These are phyloP conservation scores for Nasonia vitripennis DNA, from an alignment of 1,140 invertebrate genomes.

Conservation along the genomic window DNA sequence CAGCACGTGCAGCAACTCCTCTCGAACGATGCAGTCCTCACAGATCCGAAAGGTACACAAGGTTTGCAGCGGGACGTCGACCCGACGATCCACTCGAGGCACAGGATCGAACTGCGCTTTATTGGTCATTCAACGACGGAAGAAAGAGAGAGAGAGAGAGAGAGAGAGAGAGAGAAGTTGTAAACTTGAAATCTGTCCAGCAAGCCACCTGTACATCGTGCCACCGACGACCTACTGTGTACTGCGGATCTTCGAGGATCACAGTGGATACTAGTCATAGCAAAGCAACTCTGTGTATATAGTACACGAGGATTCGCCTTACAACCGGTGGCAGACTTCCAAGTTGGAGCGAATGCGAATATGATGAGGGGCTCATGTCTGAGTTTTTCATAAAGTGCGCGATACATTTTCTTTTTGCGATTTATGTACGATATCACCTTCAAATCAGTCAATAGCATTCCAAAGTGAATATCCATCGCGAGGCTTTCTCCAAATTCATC, in stretches of 20 bases:
- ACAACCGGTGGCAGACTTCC: constrained; percentile 11
- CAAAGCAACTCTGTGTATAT: background rate
- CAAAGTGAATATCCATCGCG: too few species aligned
- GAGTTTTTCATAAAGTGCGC: background rate
- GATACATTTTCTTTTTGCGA: too few species aligned
- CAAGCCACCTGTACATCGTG: constrained; percentile 13
- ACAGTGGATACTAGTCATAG: background rate
- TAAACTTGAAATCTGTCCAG: constrained; percentile 36
- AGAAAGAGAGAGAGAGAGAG: background rate
- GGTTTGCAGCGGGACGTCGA: background rate
- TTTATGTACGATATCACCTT: too few species aligned
- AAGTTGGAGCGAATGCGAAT: background rate
- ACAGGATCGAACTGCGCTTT: constrained; percentile 15
- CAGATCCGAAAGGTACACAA: constrained; percentile 17
- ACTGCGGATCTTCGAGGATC: background rate
- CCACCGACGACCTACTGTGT: background rate
- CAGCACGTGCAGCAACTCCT: background rate
- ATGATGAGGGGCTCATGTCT: background rate
- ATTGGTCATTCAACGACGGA: constrained; percentile 39
- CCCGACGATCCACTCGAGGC: background rate
- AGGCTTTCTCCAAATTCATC: background rate
- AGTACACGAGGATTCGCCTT: background rate
- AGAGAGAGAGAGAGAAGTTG: constrained; percentile 1
- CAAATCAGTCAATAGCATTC: too few species aligned
- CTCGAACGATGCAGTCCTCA: background rate